Evolutionary conservation across 2,888 invertebrate genomes (phyloP), one percentile per base, ranked within the genome.

Genomic region (Aphodius granarius): DNA sequence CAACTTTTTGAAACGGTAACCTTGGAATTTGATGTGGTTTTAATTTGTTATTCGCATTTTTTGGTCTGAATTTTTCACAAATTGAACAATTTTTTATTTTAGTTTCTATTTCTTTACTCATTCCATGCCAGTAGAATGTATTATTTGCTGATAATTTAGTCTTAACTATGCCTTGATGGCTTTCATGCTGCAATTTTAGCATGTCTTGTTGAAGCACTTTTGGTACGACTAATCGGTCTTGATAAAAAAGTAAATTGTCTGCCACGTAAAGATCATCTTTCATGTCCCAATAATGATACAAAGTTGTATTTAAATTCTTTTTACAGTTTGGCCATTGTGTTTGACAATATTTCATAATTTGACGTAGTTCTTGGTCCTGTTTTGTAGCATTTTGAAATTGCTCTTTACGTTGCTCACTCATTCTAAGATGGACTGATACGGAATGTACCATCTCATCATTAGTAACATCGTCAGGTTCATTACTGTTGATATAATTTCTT

Each of bases 181-280:
- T 21, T 20, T 68, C 21, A 19, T 68, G 68, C 9, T 19, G 19
- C n/a, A 68, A 3, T n/a, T 65, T 17, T 65, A 65, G 5, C 68
- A 68, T 68, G 2, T 68, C 68, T 68, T 19, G 1, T 18, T 21
- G 19, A 21, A 68, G 18, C 9, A 21, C 21, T n/a, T 19, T 68
- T 17, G 68, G 68, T 68, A 68, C 68, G 2, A 68, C 19, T 68
- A 68, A 19, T 66, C 66, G n/a, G 18, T n/a, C 19, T 66, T 66
- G 18, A 66, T 66, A 66, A 18, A 66, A 66, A 18, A 66, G 13
- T 66, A 66, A 66, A 17, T 20, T 18, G 18, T 18, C 18, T 66
- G n/a, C 66, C 66, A 66, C 20, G 9, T 66, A 66, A 18, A 66
- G 18, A 18, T 66, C 18, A 17, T 66, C 20, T 66, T 20, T 66